Percentiles rank a stretch among this genome's conserved stretches.
Conservation (phyloP, 2,888 invertebrate genomes). For the Lumbricus terrestris region DNA sequence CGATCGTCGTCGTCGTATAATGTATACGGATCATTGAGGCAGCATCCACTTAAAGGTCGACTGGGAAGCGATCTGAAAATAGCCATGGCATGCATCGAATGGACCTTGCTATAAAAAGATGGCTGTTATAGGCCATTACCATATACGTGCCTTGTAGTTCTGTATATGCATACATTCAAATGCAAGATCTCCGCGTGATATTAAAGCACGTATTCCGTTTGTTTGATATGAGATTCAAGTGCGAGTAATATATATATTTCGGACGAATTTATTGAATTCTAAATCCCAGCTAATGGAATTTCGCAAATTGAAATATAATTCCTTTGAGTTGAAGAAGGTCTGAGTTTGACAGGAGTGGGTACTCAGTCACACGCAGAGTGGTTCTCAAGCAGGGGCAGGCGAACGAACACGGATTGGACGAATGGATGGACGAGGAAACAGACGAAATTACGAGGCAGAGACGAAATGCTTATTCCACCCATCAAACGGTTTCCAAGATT, state of each 20-base stretch:
- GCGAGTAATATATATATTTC: no score
- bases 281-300: neutral
- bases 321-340: neutral
- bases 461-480: no score
- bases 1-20: neutral
- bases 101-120: neutral
- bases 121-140: neutral
- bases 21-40: neutral
- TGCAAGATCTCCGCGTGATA: no score
- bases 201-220: no score
- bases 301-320: neutral
- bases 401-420: neutral
- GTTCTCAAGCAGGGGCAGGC: neutral
- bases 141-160: no score
- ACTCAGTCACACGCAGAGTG: neutral
- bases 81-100: neutral
- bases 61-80: neutral
- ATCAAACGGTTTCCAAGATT: no score
- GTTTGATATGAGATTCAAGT: no score
- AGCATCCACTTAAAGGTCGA: neutral
- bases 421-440: no score
- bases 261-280: neutral
- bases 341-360: neutral
- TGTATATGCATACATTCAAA: no score
- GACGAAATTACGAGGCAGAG: no score